phyloP scores from a whole-genome alignment of 1,140 invertebrate genomes.

The Mycetomoellerius zeteki region DNA sequence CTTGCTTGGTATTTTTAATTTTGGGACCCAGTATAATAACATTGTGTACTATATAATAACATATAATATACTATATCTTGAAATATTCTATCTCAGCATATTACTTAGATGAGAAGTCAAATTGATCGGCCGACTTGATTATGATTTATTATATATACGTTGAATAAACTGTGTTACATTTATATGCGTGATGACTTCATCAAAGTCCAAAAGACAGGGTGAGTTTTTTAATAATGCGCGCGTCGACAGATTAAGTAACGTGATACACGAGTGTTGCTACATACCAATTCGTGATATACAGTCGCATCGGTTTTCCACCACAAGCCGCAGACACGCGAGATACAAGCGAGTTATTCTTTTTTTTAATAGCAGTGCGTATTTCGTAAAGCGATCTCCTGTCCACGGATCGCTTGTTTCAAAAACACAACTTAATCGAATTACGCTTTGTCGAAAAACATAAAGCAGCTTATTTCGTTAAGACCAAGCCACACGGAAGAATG shows the following conservation, averaged over 20 bases:
- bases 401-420: neutral
- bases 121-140: neutral
- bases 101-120: neutral
- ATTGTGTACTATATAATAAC: neutral
- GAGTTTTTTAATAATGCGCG: neutral
- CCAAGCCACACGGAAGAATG: too few species aligned
- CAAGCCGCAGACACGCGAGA: neutral
- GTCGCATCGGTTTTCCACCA: conserved; percentile 45
- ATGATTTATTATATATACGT: neutral
- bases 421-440: conserved; percentile 20
- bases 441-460: neutral
- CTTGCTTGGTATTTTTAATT: too few species aligned
- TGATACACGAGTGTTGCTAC: conserved; percentile 9
- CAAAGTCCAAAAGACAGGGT: neutral
- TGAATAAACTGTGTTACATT: neutral
- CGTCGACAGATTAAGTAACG: neutral
- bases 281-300: neutral
- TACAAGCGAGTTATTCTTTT: neutral
- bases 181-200: neutral
- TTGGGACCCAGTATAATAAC: too few species aligned
- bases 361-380: conserved; percentile 25
- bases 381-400: conserved; percentile 28
- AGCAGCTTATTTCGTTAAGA: neutral
- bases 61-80: neutral
- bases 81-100: neutral